Percentiles rank a stretch among this genome's conserved stretches.
phyloP scores from a whole-genome alignment of 2,888 invertebrate genomes.

The Scotopteryx bipunctaria region DNA sequence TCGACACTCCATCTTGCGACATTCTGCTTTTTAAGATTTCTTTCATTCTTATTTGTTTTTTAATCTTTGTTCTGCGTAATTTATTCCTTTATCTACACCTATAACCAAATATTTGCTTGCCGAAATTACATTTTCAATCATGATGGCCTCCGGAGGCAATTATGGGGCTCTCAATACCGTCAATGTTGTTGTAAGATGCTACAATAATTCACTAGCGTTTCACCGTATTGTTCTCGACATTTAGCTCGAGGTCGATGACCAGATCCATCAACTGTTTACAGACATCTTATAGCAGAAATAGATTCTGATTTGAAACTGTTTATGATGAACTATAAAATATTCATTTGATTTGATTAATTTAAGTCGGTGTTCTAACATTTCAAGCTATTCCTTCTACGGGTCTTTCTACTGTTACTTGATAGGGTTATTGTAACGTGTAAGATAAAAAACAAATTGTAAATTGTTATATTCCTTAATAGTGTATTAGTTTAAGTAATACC shows the following conservation, averaged over 20 bases:
- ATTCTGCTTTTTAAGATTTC: conserved; percentile 14
- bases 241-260: conserved; percentile 71
- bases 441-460: no score
- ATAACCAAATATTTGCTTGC: conserved; percentile 18
- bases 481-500: no score
- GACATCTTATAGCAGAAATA: conserved; percentile 56
- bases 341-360: conserved; percentile 17
- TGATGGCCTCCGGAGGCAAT: conserved; percentile 37
- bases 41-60: background rate
- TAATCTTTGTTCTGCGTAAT: background rate
- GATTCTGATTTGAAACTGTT: conserved; percentile 33
- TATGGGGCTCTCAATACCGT: conserved; percentile 39
- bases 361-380: background rate
- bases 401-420: background rate
- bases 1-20: conserved; percentile 6
- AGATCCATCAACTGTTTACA: conserved; percentile 64
- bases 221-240: conserved; percentile 76
- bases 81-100: conserved; percentile 15
- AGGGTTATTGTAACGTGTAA: background rate
- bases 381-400: background rate
- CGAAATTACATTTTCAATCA: conserved; percentile 29
- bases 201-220: conserved; percentile 54
- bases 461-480: no score
- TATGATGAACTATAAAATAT: conserved; percentile 21
- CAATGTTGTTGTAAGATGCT: conserved; percentile 38